phyloP scores from a whole-genome alignment of 2,888 invertebrate species.

The Octonoba sinensis region DNA sequence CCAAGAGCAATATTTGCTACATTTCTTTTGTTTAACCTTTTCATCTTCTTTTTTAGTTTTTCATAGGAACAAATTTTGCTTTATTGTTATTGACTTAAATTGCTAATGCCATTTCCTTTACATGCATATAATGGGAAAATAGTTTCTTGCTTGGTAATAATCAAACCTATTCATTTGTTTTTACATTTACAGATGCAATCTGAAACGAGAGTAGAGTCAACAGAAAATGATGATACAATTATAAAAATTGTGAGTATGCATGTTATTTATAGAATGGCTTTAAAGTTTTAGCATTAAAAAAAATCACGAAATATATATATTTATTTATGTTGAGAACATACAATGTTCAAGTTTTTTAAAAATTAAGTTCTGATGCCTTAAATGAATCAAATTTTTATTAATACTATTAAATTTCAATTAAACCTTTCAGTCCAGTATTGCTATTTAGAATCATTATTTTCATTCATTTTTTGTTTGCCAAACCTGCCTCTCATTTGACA shows the following conservation, averaged over 20 bases:
- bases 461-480: too few relatives aligned
- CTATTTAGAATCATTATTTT: too few relatives aligned
- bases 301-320: too few relatives aligned
- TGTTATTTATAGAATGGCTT: neutral
- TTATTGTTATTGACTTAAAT: neutral
- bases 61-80: neutral
- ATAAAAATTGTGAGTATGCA: slow-evolving; percentile 37
- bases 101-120: neutral
- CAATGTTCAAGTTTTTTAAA: neutral
- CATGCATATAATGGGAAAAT: neutral
- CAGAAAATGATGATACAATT: slow-evolving; percentile 29
- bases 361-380: too few relatives aligned
- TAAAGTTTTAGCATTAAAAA: too few relatives aligned
- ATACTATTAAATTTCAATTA: too few relatives aligned
- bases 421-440: too few relatives aligned
- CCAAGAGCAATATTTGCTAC: neutral
- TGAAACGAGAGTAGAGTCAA: slow-evolving; percentile 1
- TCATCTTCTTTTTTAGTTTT: neutral
- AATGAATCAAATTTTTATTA: too few relatives aligned
- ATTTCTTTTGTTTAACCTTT: neutral
- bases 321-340: neutral
- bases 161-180: neutral
- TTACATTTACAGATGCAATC: slow-evolving; percentile 17
- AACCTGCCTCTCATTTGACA: too few relatives aligned
- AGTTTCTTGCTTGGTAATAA: too few relatives aligned